phyloP scores from a whole-genome alignment of 2,113 vertebrate species.

The Motacilla tschutschensis region DNA sequence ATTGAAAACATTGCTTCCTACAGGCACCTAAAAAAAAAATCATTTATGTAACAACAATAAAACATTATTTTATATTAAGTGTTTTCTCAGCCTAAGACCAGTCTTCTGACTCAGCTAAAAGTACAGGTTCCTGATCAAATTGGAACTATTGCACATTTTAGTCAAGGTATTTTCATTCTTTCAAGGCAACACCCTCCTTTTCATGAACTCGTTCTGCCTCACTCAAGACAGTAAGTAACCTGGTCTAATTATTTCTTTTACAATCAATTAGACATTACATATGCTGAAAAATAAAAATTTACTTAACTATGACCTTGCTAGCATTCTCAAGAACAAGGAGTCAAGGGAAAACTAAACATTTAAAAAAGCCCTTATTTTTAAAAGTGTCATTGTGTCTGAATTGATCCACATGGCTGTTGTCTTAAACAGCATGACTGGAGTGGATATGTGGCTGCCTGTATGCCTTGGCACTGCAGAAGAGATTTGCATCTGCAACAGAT shows the following conservation, averaged over 20 bases:
- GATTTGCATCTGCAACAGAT: background rate
- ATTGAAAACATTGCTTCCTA: background rate
- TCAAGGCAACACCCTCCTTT: background rate
- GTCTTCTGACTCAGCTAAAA: background rate
- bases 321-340: background rate
- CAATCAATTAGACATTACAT: background rate
- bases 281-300: background rate
- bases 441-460: background rate
- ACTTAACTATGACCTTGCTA: background rate
- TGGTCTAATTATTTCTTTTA: background rate
- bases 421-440: background rate
- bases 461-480: background rate
- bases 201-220: background rate
- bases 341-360: background rate
- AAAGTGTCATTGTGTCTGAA: background rate
- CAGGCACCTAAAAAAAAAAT: constrained; percentile 37
- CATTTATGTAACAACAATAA: background rate
- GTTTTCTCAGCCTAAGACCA: background rate
- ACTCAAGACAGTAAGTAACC: background rate
- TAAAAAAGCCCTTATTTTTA: rapidly evolving
- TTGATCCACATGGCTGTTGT: background rate
- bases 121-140: background rate
- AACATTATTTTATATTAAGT: background rate
- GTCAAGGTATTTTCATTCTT: background rate
- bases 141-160: background rate